Evolutionary conservation across 2,888 invertebrate genomes (phyloP).

Genomic region (Hemistola chrysoprasaria): DNA sequence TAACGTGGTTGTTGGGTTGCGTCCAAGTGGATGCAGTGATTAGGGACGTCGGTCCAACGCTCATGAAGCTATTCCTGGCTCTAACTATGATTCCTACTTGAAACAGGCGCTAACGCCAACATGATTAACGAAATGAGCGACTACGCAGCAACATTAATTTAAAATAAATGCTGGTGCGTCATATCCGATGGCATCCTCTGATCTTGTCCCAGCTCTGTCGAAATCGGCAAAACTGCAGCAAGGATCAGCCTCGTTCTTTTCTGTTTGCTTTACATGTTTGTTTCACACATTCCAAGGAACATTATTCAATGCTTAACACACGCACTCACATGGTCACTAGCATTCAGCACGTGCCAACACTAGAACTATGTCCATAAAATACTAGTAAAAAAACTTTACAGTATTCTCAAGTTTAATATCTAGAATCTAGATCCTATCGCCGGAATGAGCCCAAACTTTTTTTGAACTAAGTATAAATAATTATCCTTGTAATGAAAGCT

Average conservation of each 20-base stretch:
- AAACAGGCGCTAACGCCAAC: slow-evolving; percentile 14
- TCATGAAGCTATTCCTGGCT: slow-evolving; percentile 50
- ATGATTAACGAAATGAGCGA: slow-evolving; percentile 43
- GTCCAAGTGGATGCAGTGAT: slow-evolving; percentile 71
- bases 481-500: slow-evolving; percentile 74
- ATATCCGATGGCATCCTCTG: slow-evolving; percentile 32
- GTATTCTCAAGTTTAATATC: slow-evolving; percentile 7
- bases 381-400: background rate
- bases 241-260: slow-evolving; percentile 35
- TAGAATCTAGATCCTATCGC: background rate
- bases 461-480: slow-evolving; percentile 43
- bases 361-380: slow-evolving; percentile 13
- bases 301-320: slow-evolving; percentile 58
- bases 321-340: slow-evolving; percentile 30
- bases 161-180: slow-evolving; percentile 14
- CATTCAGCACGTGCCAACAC: slow-evolving; percentile 27
- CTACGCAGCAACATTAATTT: slow-evolving; percentile 19
- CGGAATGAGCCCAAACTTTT: slow-evolving; percentile 6
- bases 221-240: slow-evolving; percentile 37
- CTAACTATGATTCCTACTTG: slow-evolving; percentile 20
- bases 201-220: slow-evolving; percentile 41
- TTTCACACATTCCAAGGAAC: slow-evolving; percentile 72
- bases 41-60: slow-evolving; percentile 59
- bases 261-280: slow-evolving; percentile 61
- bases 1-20: slow-evolving; percentile 65